These are phyloP conservation scores for Scrobipalpa costella DNA, from an alignment of 2,888 invertebrate species.

Conservation along the genomic window DNA sequence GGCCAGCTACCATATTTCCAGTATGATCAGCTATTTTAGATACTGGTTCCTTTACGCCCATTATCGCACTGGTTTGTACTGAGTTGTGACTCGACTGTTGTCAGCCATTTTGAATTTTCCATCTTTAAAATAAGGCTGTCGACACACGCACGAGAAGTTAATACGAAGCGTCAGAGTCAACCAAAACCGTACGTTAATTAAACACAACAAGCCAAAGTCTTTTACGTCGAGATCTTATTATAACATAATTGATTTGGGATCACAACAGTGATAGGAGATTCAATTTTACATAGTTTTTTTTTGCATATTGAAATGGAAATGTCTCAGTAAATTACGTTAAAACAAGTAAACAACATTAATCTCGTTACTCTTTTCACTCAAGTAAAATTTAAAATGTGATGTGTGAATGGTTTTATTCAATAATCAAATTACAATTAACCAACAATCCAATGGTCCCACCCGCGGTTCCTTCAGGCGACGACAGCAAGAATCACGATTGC, in stretches of 20 bases:
- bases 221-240: constrained; percentile 14
- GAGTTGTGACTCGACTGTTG: background rate
- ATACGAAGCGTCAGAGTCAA: constrained; percentile 15
- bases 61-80: background rate
- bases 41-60: background rate
- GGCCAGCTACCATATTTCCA: constrained; percentile 28
- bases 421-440: background rate
- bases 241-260: background rate
- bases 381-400: too few species aligned
- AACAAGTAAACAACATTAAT: background rate
- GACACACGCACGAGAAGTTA: background rate
- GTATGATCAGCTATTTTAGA: too few species aligned
- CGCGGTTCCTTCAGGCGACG: background rate
- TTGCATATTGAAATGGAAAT: background rate
- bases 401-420: background rate
- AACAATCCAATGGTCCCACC: background rate
- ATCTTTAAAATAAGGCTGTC: constrained; percentile 13
- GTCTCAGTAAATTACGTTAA: background rate
- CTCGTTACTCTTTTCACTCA: too few species aligned
- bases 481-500: background rate
- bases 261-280: constrained; percentile 12
- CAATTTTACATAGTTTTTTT: background rate
- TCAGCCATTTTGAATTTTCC: constrained; percentile 15
- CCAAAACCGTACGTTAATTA: too few species aligned
- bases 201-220: constrained; percentile 6